Base-by-base conservation (phyloP, 2,888 invertebrate species). In the Polydrusus cervinus region DNA sequence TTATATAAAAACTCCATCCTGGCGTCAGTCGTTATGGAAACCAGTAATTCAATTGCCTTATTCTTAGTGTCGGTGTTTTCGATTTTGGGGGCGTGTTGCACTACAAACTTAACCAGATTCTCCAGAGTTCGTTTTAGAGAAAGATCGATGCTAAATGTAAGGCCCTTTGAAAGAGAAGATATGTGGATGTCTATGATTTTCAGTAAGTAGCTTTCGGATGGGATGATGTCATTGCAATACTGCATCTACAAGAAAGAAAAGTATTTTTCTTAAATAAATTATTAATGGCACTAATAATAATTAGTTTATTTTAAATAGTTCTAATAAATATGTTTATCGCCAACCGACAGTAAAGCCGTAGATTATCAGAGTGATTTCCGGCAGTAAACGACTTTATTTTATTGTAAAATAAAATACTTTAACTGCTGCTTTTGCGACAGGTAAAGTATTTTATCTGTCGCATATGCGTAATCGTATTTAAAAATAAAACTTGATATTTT, bases 161-260 rank as follows among this genome's bases (percentile, higher is more conserved):
- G 87, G 80, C 90, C 89, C 81, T 91, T 89, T 10, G 93, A 92
- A 13, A 93, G 86, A 0, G 91, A 90, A 53, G 90, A 89, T 69
- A 92, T 88, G 82, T 93, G 93, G 30, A 91, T 90, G 78, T 89
- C 90, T 43, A 95, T 91, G 6, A 95, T 91, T 68, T 92, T 91
- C n/a, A 95, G 89, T 2, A 95, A 91, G 79, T 94, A 95, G 81
- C 93, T 95, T 85, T 96, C 96, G 0, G 94, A 93, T 13, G 96
- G 95, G 78, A 96, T 93, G 45, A 94, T 92, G 84, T 96, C 95
- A 77, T 91, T 91, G 45, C 92, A 90, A 87, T 92, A 94, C 18
- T 92, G 91, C 40, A 91, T 90, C 94, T 94, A 87, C 47, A 85
- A 84, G 67, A 69, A 47, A 72, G 43, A 43, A 11, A 18, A n/a